These are phyloP conservation scores for Nudaria mundana DNA, from an alignment of 2,888 invertebrate genomes.

Conservation along the genomic window DNA sequence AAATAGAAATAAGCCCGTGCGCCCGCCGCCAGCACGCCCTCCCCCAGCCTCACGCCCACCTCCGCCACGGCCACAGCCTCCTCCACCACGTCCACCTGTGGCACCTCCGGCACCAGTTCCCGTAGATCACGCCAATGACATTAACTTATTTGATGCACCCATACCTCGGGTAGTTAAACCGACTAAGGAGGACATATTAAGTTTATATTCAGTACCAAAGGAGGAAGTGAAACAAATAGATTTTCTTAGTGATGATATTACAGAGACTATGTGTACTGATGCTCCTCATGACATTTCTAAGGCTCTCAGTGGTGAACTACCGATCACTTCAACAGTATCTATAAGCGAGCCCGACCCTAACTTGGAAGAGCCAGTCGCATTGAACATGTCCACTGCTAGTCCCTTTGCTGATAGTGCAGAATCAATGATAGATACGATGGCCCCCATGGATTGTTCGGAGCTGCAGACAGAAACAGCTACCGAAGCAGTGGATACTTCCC, in stretches of 20 bases:
- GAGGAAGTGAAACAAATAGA: constrained; percentile 74
- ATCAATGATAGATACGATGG: constrained; percentile 26
- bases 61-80: constrained; percentile 72
- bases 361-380: constrained; percentile 2
- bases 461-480: constrained; percentile 34
- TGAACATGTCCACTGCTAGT: neutral
- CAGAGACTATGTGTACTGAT: constrained; percentile 51
- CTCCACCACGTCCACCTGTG: constrained; percentile 63
- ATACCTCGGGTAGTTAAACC: constrained; percentile 73
- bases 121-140: constrained; percentile 53
- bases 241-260: constrained; percentile 81
- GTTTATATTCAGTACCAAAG: constrained; percentile 76
- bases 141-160: constrained; percentile 82
- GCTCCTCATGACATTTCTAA: constrained; percentile 26
- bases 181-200: constrained; percentile 82
- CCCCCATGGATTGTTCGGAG: constrained; percentile 67
- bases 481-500: constrained; percentile 47
- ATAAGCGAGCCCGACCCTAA: constrained; percentile 9
- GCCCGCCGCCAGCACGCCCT: constrained; percentile 53
- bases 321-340: constrained; percentile 27
- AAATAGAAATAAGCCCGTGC: constrained; percentile 60
- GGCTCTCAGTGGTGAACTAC: constrained; percentile 41
- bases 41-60: constrained; percentile 55
- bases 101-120: constrained; percentile 33
- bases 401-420: constrained; percentile 9